Evolutionary conservation across 2,113 vertebrate genomes (phyloP), one percentile per base, ranked within the genome.

Genomic region (Amphiprion percula): DNA sequence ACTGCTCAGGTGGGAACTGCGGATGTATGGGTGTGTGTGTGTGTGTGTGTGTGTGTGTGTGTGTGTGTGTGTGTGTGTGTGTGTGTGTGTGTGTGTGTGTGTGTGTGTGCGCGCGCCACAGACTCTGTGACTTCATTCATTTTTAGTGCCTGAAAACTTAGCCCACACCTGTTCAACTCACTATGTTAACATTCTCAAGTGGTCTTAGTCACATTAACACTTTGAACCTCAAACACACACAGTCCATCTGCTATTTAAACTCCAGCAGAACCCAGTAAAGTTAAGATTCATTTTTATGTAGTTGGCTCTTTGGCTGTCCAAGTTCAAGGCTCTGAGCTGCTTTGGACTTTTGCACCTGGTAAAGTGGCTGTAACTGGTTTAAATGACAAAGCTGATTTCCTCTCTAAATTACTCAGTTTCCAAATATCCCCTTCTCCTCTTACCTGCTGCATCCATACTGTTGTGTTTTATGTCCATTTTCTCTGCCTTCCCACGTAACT

Each of bases 1-100:
- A 91, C 84, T 80, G 79, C 85, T 89, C 92, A 91, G 86, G 86
- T 92, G 90, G 89, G 92, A 90, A 28, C 64, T 19, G 8, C 56
- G 81, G 47, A 17, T 71, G 54, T 41, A 39, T 62, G 67, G 15
- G 55, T 19, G 77, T 10, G 63, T 30, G 59, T 55, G 58, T 24
- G 49, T 11, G 55, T 19, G 77, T 10, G 63, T 30, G 59, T 55
- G 58, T 71, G 54, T 41, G 33, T 62, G 67, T 11, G 55, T 19
- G 77, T 10, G 63, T 30, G 59, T 55, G 58, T 24, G 44, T 74
- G 72, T 28, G 67, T 30, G 16, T 26, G 77, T 33, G 47, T 74
- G 64, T 74, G 33, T 10, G 56, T 53, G 58, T 74, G 63, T 30
- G 59, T 55, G 55, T 53, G 62, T 28, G 72, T 37, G 67, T 30